A percentile compares a stretch with the other conserved stretches of the same genome.
Conservation (phyloP, 2,797 vertebrate genomes). For the Lepilemur ruficaudatus region DNA sequence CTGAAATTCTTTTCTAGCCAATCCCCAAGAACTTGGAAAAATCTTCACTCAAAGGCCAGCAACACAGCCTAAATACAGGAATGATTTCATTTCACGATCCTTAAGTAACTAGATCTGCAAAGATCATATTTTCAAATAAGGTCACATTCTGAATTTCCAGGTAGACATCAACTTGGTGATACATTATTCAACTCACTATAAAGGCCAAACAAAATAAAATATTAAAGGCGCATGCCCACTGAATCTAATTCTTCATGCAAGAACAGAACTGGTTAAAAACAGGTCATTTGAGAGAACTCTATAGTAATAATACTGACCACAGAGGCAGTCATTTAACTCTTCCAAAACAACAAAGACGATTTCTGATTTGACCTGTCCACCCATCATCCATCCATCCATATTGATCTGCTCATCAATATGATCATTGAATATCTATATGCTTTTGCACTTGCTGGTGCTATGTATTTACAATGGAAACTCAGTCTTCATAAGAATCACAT, state of each 20-base stretch:
- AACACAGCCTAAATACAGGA: background rate
- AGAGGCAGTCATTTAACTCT: background rate
- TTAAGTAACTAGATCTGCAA: background rate
- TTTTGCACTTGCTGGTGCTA: background rate
- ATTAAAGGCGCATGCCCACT: background rate
- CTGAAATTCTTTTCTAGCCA: too few relatives aligned
- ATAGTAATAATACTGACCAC: background rate
- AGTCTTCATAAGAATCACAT: background rate
- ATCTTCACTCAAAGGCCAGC: too few relatives aligned
- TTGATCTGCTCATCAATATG: background rate
- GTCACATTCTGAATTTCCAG: background rate
- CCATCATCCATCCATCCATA: background rate
- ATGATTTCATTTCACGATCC: background rate
- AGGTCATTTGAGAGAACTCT: background rate
- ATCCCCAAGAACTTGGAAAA: too few relatives aligned
- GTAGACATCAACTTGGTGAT: background rate
- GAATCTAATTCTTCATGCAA: background rate
- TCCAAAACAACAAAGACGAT: background rate
- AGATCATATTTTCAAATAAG: background rate
- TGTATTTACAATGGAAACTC: background rate
- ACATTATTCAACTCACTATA: background rate
- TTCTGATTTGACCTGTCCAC: background rate
- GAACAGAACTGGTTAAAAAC: background rate
- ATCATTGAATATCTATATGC: background rate
- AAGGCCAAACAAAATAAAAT: background rate